These are phyloP conservation scores for Nomada hirtipes DNA, from an alignment of 2,888 invertebrate genomes.

Conservation along the genomic window DNA sequence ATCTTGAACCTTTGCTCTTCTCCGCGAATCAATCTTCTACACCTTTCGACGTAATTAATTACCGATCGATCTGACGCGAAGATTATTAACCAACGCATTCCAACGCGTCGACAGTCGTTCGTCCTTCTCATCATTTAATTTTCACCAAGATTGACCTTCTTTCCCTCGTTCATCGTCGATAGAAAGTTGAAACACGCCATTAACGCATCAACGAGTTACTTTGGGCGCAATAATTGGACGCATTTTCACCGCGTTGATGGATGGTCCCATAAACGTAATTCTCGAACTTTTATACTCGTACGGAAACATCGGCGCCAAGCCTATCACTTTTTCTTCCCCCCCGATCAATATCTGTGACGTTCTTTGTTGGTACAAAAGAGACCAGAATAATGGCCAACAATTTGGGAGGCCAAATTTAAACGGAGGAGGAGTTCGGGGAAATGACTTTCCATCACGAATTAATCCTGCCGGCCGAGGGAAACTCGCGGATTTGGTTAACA, in stretches of 20 bases:
- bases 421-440: neutral
- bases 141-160: conserved; percentile 14
- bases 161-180: neutral
- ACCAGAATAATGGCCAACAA: neutral
- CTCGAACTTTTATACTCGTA: neutral
- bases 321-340: neutral
- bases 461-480: conserved; percentile 16
- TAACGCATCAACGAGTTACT: conserved; percentile 32
- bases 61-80: conserved; percentile 26
- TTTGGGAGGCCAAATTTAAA: conserved; percentile 8
- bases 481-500: conserved; percentile 42
- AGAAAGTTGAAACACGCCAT: conserved; percentile 55
- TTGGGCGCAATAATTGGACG: conserved; percentile 43
- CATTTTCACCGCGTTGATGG: conserved; percentile 3
- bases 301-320: neutral
- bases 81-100: conserved; percentile 8
- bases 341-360: neutral
- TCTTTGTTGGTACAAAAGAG: neutral
- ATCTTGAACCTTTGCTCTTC: conserved; percentile 5
- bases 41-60: conserved; percentile 41
- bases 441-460: conserved; percentile 46
- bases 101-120: conserved; percentile 29
- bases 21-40: conserved; percentile 11
- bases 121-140: conserved; percentile 20
- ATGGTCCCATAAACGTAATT: conserved; percentile 14